phyloP scores from a whole-genome alignment of 2,113 vertebrate species.

The Eurystomus gularis region DNA sequence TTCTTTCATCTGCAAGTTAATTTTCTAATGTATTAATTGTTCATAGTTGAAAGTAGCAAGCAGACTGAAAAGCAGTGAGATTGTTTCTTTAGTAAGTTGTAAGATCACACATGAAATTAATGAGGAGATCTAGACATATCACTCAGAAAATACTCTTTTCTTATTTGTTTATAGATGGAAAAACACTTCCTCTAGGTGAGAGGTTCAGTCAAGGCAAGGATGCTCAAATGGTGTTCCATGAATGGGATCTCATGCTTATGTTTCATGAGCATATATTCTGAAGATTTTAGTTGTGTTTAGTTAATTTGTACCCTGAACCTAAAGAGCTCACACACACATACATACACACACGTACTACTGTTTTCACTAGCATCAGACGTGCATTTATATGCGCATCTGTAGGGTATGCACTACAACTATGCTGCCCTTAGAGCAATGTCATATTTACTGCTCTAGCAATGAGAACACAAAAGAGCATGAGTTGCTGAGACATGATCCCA shows the following conservation, averaged over 20 bases:
- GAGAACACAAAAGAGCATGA: background rate
- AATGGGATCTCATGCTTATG: background rate
- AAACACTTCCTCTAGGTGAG: background rate
- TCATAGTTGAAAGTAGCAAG: background rate
- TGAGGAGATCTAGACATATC: background rate
- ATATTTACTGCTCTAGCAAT: background rate
- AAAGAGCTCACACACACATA: background rate
- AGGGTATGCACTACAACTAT: background rate
- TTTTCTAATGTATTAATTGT: background rate
- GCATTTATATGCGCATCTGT: background rate
- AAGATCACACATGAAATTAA: background rate
- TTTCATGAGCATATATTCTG: background rate
- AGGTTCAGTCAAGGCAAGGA: background rate
- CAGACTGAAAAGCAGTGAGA: background rate
- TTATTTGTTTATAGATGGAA: background rate
- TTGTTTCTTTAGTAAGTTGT: background rate
- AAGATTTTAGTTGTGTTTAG: background rate
- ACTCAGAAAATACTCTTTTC: background rate
- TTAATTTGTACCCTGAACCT: background rate
- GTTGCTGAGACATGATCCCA: background rate
- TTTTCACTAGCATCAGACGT: background rate
- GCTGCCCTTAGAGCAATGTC: background rate
- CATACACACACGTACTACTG: background rate
- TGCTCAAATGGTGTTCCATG: background rate
- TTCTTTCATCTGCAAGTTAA: conserved; percentile 48